Percentiles rank a stretch among this genome's conserved stretches.
Evolutionary conservation across 2,797 vertebrate species (phyloP).

Genomic region (Ibycter americanus): DNA sequence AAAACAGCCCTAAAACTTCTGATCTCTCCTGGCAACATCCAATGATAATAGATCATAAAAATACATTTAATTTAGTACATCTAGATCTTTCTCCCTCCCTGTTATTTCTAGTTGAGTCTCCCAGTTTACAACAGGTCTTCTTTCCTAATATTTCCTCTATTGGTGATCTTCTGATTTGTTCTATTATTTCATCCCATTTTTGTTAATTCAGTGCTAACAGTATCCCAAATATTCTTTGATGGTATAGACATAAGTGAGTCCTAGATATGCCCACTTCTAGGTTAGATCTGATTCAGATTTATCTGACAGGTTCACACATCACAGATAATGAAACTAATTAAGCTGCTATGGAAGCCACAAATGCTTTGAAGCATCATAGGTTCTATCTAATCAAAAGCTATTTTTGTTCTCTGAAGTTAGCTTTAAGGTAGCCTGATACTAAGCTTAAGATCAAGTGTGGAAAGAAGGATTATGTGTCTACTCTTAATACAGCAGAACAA

Average conservation of each 20-base stretch:
- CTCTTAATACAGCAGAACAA: neutral
- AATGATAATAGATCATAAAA: neutral
- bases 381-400: neutral
- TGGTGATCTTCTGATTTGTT: neutral
- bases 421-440: neutral
- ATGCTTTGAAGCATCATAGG: neutral
- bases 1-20: neutral
- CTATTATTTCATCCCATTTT: neutral
- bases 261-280: neutral
- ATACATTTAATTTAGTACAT: neutral
- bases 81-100: neutral
- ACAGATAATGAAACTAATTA: conserved; percentile 2
- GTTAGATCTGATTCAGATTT: neutral
- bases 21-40: neutral
- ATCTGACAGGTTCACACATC: neutral
- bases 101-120: neutral
- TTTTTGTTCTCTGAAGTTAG: neutral
- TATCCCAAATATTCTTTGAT: neutral
- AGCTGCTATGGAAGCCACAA: neutral
- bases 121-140: neutral
- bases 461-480: neutral
- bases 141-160: neutral
- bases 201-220: neutral
- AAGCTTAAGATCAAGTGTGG: neutral
- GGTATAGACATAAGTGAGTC: neutral